phyloP scores from a whole-genome alignment of 2,888 invertebrate genomes.

The Pilophorus perplexus region DNA sequence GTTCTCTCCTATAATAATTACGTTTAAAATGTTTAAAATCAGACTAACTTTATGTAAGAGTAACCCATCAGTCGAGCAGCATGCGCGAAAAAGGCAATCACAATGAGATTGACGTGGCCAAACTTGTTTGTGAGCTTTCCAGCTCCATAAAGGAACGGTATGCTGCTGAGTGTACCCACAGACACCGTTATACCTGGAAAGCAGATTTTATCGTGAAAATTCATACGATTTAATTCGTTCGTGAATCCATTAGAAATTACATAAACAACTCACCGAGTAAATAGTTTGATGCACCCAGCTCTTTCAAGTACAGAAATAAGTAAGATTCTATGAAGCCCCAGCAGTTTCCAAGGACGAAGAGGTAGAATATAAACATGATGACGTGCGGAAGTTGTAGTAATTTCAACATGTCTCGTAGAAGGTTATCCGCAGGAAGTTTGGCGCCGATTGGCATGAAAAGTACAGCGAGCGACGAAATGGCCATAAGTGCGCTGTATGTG shows the following conservation, averaged over 20 bases:
- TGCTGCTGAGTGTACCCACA: conserved; percentile 77
- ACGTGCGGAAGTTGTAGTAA: conserved; percentile 77
- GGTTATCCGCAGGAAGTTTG: conserved; percentile 73
- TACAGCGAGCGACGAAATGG: conserved; percentile 70
- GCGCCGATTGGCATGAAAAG: conserved; percentile 75
- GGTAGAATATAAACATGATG: conserved; percentile 73
- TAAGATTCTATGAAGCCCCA: conserved; percentile 90
- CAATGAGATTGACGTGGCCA: conserved; percentile 80
- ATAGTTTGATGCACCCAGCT: conserved; percentile 79
- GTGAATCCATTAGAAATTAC: neutral
- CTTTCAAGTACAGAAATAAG: conserved; percentile 79
- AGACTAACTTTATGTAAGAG: conserved; percentile 80
- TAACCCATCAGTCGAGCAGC: conserved; percentile 78
- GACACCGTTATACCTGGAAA: conserved; percentile 73
- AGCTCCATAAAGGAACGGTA: conserved; percentile 80
- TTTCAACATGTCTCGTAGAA: conserved; percentile 70
- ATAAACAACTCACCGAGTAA: conserved; percentile 67
- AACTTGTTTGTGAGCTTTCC: conserved; percentile 77
- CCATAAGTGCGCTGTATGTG: conserved; percentile 69
- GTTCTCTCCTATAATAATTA: too few relatives aligned
- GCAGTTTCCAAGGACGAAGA: conserved; percentile 78
- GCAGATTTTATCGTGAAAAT: too few relatives aligned
- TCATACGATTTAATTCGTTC: too few relatives aligned
- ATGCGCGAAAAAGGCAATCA: conserved; percentile 81
- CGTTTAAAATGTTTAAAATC: too few relatives aligned